A percentile compares a stretch with the other conserved stretches of the same genome.
These are phyloP conservation scores for Sus scrofa DNA, from an alignment of 2,113 vertebrate species.

Conservation along the genomic window DNA sequence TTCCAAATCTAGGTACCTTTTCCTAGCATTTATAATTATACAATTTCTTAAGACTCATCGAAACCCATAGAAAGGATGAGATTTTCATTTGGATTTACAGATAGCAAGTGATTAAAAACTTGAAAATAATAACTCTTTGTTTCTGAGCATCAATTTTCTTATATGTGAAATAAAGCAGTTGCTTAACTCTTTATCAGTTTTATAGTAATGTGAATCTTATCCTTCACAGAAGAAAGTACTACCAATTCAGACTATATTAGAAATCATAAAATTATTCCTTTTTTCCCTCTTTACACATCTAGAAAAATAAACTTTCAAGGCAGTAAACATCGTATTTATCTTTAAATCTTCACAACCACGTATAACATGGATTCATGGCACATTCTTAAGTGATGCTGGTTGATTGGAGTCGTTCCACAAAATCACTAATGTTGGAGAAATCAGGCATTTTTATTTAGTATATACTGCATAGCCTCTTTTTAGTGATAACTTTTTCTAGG, in stretches of 20 bases:
- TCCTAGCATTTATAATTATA: not conserved
- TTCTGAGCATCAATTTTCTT: not conserved
- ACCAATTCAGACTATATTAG: not conserved
- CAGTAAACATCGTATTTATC: not conserved
- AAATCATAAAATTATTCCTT: not conserved
- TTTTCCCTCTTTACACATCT: not conserved
- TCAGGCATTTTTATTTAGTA: not conserved
- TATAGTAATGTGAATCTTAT: not conserved
- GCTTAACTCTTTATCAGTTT: not conserved
- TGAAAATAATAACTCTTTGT: not conserved
- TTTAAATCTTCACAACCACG: not conserved
- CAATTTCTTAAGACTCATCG: not conserved
- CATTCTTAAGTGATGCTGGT: not conserved
- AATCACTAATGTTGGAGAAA: not conserved
- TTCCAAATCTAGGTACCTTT: not conserved
- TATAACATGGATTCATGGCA: not conserved
- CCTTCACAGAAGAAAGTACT: not conserved
- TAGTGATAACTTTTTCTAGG: not conserved
- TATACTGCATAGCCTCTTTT: accelerated
- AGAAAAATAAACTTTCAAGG: not conserved
- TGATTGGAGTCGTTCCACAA: not conserved
- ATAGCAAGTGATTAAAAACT: not conserved
- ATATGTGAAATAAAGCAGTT: not conserved
- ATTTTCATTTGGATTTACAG: not conserved
- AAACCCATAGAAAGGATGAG: not conserved